phyloP scores from a whole-genome alignment of 2,888 invertebrate genomes.

The Cheilosia soror region DNA sequence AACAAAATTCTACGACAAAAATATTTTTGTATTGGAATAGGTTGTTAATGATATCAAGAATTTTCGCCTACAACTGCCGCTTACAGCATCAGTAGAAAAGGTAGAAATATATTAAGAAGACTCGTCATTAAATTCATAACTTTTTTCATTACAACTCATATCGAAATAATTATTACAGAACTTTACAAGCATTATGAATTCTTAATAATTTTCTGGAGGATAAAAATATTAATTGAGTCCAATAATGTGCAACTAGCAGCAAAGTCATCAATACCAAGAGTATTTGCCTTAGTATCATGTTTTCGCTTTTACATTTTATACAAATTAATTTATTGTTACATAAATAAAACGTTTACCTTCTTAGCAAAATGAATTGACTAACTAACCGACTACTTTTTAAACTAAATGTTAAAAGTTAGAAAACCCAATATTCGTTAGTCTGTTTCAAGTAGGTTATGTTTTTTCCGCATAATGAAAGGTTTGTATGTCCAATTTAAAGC shows the following conservation, averaged over 20 bases:
- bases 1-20: too few species aligned
- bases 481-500: too few species aligned
- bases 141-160: too few species aligned
- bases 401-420: background rate
- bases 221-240: background rate
- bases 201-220: background rate
- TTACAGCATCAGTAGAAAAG: too few species aligned
- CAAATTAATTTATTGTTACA: background rate
- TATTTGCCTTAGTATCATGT: constrained; percentile 34
- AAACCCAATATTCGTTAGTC: background rate
- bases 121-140: too few species aligned
- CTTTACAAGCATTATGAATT: background rate
- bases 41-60: too few species aligned
- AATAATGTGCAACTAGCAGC: background rate
- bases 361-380: background rate
- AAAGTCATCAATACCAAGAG: constrained; percentile 19
- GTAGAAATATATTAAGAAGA: too few species aligned
- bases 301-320: constrained; percentile 8
- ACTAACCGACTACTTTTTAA: background rate
- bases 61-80: too few species aligned
- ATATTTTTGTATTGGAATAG: too few species aligned
- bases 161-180: too few species aligned
- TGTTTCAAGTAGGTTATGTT: background rate
- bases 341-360: background rate
- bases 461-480: background rate